A percentile compares a stretch with the other conserved stretches of the same genome.
These are phyloP conservation scores for Drosophila sproati DNA, from an alignment of 1,140 invertebrate genomes.

Conservation along the genomic window DNA sequence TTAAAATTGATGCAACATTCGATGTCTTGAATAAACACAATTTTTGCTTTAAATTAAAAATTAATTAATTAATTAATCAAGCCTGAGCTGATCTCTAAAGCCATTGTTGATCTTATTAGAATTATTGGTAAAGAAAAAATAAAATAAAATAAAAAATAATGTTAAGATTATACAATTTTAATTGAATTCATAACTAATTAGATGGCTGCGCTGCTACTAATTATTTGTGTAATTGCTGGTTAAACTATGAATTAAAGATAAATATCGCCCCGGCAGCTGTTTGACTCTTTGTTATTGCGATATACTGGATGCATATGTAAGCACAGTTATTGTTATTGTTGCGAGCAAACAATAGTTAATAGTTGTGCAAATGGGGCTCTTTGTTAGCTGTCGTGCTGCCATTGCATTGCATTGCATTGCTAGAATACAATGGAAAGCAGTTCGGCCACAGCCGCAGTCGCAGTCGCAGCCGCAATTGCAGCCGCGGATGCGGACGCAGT, in stretches of 20 bases:
- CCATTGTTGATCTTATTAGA: too few species aligned
- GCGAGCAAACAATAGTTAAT: background rate
- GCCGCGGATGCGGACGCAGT: background rate
- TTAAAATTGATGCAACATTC: background rate
- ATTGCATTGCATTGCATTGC: too few species aligned
- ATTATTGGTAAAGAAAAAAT: too few species aligned
- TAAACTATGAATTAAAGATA: slow-evolving; percentile 1
- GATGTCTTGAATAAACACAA: too few species aligned
- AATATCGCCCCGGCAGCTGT: background rate
- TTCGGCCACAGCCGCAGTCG: background rate
- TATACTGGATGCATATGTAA: background rate
- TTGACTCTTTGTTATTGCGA: background rate
- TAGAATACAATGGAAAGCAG: background rate
- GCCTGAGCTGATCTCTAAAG: too few species aligned
- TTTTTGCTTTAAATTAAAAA: too few species aligned
- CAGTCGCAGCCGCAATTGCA: background rate
- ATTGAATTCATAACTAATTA: too few species aligned
- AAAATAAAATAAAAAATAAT: too few species aligned
- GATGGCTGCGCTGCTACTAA: too few species aligned
- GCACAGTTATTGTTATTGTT: background rate
- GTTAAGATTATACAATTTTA: too few species aligned
- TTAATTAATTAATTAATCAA: too few species aligned
- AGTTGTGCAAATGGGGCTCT: slow-evolving; percentile 5
- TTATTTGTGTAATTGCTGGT: background rate
- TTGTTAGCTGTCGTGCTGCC: background rate